phyloP scores from a whole-genome alignment of 2,113 vertebrate species.

The Aspiorhynchus laticeps region DNA sequence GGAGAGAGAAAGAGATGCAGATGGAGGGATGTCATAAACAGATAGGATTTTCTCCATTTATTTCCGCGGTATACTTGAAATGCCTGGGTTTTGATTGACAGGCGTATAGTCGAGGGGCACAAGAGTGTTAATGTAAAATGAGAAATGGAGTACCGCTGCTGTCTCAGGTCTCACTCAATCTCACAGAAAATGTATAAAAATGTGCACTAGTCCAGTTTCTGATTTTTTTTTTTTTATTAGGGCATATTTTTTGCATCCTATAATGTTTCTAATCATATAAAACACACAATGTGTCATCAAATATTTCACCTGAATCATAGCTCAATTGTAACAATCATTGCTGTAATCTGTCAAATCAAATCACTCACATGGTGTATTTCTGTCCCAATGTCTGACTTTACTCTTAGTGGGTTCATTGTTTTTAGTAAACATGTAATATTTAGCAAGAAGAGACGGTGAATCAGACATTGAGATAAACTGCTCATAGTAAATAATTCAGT shows the following conservation, averaged over 20 bases:
- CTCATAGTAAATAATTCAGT: neutral
- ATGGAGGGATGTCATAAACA: slow-evolving; percentile 34
- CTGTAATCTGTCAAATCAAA: neutral
- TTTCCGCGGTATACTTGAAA: slow-evolving; percentile 29
- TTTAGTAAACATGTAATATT: neutral
- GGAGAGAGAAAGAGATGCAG: slow-evolving; percentile 25
- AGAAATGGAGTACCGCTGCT: neutral
- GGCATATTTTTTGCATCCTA: neutral
- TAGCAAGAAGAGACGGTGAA: neutral
- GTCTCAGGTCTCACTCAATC: neutral
- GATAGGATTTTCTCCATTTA: slow-evolving; percentile 11
- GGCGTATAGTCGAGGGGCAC: slow-evolving; percentile 6
- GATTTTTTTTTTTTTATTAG: neutral
- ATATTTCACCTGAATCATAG: neutral
- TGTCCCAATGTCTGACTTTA: neutral
- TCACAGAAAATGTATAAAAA: slow-evolving; percentile 4
- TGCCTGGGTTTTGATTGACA: slow-evolving; percentile 45
- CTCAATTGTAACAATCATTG: neutral
- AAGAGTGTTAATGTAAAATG: slow-evolving; percentile 37
- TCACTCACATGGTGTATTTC: neutral
- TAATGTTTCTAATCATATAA: neutral
- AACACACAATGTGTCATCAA: neutral
- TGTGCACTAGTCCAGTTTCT: neutral
- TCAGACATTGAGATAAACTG: neutral
- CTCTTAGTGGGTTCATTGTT: neutral